Percentiles rank a stretch among this genome's conserved stretches.
phyloP scores from a whole-genome alignment of 2,113 vertebrate species.

The Phocoena phocoena region DNA sequence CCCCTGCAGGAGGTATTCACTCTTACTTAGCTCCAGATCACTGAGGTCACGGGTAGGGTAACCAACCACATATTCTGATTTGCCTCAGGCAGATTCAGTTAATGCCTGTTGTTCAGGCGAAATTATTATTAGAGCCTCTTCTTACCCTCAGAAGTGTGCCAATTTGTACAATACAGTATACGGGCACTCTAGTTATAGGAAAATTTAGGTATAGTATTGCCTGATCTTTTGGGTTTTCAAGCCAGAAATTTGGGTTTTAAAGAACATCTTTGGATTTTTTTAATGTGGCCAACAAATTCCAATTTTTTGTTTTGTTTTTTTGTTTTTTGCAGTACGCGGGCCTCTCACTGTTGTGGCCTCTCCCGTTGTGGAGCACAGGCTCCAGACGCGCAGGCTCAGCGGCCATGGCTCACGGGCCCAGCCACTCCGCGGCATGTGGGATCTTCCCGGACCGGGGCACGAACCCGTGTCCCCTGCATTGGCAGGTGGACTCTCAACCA shows the following conservation, averaged over 20 bases:
- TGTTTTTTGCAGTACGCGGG: no score
- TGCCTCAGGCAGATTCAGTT: neutral
- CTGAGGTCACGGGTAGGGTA: neutral
- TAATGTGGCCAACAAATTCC: neutral
- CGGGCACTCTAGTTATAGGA: neutral
- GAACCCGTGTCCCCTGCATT: no score
- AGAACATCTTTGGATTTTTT: conserved; percentile 33
- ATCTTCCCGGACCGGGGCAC: no score
- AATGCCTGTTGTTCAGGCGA: neutral
- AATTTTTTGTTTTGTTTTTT: no score
- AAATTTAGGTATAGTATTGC: neutral
- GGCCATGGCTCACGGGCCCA: no score
- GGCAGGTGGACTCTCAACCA: no score
- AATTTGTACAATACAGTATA: neutral
- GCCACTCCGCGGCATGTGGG: no score
- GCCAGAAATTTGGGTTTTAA: neutral
- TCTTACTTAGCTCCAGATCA: neutral
- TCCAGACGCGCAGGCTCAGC: no score
- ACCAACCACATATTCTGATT: neutral
- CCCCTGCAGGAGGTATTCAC: neutral
- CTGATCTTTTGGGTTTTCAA: neutral
- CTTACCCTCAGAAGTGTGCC: neutral
- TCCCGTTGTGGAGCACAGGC: no score
- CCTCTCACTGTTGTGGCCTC: no score
- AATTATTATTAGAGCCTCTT: conserved; percentile 14